Evolutionary conservation across 2,888 invertebrate species (phyloP), one percentile per base, ranked within the genome.

Genomic region (Coleophora deauratella): DNA sequence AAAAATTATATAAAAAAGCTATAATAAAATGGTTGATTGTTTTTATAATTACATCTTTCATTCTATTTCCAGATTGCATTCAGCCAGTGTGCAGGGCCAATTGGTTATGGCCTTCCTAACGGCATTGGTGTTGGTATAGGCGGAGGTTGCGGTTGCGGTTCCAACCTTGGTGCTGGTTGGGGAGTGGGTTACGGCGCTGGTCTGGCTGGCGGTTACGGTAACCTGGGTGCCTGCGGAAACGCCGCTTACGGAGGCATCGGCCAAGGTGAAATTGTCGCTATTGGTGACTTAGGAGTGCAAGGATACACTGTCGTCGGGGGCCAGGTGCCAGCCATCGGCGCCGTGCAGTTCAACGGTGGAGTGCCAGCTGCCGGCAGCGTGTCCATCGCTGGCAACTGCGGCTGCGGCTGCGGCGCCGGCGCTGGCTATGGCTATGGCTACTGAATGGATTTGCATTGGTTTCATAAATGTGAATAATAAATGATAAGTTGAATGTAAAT

Each of bases 311-410:
- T 46, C 11, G 53, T 68, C 31, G 49, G 51, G 30, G 66, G 66
- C 27, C 52, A 55, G 33, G 59, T 66, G 10, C 66, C 65, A 7
- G 57, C 66, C 30, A 38, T 57, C 27, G 66, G 66, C 35, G 54
- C 52, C 12, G 63, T 68, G 1, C 32, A 47, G 28, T 64, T 61
- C 45, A 43, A 43, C 37, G 58, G 60, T 30, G 40, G 37, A n/a
- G 48, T 58, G 27, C 55, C 50, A 3, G 59, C 59, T 32, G 54
- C 49, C 35, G 67, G 66, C 10, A 32, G 40, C 9, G 66, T 65
- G 15, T 47, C 59, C 37, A 58, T 66, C 34, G 38, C 50, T 11
- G 62, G 61, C 14, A 49, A 46, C 46, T 62, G 64, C 42, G 52
- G 47, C n/a, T 54, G 57, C 40, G 47, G 45, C 12, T 49, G 51